A percentile compares a stretch with the other conserved stretches of the same genome.
Conservation (phyloP, 1,140 invertebrate genomes). For the Micrasema minimum region DNA sequence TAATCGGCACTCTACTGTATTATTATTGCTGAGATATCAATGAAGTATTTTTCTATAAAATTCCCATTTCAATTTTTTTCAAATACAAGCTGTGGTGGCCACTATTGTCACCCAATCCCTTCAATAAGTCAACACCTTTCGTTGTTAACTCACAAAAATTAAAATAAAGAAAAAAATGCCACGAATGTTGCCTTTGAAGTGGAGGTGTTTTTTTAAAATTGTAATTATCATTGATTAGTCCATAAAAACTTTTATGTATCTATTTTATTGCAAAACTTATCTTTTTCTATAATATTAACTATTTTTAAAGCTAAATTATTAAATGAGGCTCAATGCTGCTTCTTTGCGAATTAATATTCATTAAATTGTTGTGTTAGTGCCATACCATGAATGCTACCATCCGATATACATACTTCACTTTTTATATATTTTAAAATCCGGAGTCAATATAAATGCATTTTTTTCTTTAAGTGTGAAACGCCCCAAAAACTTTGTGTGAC, state of each 20-base stretch:
- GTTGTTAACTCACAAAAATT: background rate
- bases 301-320: constrained; percentile 21
- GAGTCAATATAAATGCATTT: constrained; percentile 4
- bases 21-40: too few relatives aligned
- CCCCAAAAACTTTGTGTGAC: too few relatives aligned
- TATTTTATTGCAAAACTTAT: constrained; percentile 23
- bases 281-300: constrained; percentile 25
- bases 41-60: too few relatives aligned
- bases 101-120: constrained; percentile 36
- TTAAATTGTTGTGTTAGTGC: constrained; percentile 9
- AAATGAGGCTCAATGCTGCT: constrained; percentile 14
- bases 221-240: too few relatives aligned
- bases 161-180: background rate
- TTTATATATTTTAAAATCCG: constrained; percentile 1
- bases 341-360: constrained; percentile 22
- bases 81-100: too few relatives aligned
- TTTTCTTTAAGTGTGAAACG: too few relatives aligned
- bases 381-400: constrained; percentile 16
- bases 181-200: constrained; percentile 25
- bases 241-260: too few relatives aligned
- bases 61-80: too few relatives aligned
- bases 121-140: constrained; percentile 26
- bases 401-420: background rate
- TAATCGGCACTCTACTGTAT: constrained; percentile 18
- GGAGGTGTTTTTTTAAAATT: constrained; percentile 20